Base-by-base conservation (phyloP, 2,113 vertebrate genomes). In the Bujurquina vittata region DNA sequence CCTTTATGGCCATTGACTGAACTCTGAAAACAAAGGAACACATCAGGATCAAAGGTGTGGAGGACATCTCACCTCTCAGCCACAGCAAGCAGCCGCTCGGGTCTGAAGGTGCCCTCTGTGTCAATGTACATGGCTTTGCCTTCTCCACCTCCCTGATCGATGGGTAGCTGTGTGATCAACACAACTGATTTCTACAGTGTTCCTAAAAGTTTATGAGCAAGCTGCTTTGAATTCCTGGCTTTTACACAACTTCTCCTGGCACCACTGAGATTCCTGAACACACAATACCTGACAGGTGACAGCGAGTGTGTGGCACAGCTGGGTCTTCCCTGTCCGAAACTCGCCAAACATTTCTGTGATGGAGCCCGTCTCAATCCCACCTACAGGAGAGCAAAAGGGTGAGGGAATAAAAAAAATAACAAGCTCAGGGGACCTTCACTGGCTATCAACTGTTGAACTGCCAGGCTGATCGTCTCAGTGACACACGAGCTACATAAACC, bases 101-200 rank as follows among this genome's bases (percentile, higher is more conserved):
- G 98, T 55, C 97, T 96, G 92, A 99, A 99, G 26, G 98, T 99
- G 1, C 98, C 98, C 80, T 99, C 98, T 0, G 98, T 99, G 95
- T 99, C 98, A 0, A 99, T 99, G 91, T 99, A 99, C 98, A 99
- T 99, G 20, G 98, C 98, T 88, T 99, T 99, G n/a, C 98, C 98
- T 91, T 99, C 97, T 18, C 97, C 98, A 0, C 98, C 98, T 0
- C 98, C 98, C 3, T 97, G 96, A 81, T 99, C 98, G 56, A 99
- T 99, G 52, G 98, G 98, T 60, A 99, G 96, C 97, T 99, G 75
- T 33, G 37, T 61, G 84, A 52, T 72, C 40, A 31, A 52, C 43
- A 6, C 33, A 11, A 31, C 43, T 72, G 29, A 72, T 49, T 49
- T 69, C 4, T 49, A 52, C 12, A 72, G 43, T 10, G 20, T 52